These are phyloP conservation scores for Daboia siamensis DNA, from an alignment of 2,113 vertebrate species.

Conservation along the genomic window DNA sequence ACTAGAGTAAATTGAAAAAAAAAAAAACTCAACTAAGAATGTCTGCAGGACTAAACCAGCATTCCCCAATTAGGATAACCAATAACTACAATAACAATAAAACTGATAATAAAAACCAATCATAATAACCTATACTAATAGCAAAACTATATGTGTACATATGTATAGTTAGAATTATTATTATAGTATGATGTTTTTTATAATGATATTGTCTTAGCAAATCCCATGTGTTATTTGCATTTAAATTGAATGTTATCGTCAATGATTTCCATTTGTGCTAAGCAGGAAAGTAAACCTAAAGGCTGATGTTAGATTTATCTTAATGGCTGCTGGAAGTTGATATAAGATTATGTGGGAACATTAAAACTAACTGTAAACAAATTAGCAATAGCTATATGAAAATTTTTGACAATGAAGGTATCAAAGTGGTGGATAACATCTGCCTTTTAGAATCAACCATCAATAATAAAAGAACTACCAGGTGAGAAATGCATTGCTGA, in stretches of 20 bases:
- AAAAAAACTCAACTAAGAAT: not conserved
- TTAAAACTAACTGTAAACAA: not conserved
- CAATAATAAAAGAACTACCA: not conserved
- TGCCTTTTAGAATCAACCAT: not conserved
- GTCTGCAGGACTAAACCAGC: not conserved
- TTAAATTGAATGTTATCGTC: not conserved
- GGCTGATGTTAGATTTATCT: not conserved
- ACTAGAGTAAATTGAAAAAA: not conserved
- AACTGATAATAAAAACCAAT: not conserved
- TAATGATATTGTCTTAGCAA: not conserved
- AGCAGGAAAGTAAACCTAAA: not conserved
- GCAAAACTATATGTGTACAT: not conserved
- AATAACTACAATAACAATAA: not conserved
- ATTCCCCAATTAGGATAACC: not conserved
- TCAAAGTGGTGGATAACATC: not conserved
- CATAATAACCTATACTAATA: not conserved
- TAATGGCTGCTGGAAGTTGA: not conserved
- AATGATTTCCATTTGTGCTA: not conserved
- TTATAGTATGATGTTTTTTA: not conserved
- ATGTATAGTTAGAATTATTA: not conserved
- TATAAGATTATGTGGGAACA: not conserved
- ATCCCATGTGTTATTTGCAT: not conserved
- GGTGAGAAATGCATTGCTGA: not conserved
- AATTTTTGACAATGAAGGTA: not conserved
- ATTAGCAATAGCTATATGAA: not conserved